Evolutionary conservation across 1,140 invertebrate genomes (phyloP).

Genomic region (Zaprionus inermis): DNA sequence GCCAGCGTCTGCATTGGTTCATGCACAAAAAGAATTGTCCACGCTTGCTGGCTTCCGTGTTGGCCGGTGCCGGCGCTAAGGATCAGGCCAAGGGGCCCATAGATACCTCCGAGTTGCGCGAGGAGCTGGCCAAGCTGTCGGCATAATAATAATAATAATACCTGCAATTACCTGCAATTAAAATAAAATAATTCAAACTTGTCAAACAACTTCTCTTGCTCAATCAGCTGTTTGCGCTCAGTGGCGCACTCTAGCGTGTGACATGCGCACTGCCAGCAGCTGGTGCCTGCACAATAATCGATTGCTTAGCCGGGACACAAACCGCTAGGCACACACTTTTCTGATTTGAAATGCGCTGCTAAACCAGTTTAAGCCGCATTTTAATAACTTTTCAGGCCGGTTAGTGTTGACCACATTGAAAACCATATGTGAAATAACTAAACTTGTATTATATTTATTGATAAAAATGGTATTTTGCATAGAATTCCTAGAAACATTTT

Average conservation of each 20-base stretch:
- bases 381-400: conserved; percentile 54
- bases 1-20: conserved; percentile 98
- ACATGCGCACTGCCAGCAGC: no score
- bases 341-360: no score
- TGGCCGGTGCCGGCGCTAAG: conserved; percentile 28
- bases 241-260: conserved; percentile 14
- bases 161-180: conserved; percentile 13
- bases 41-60: conserved; percentile 84
- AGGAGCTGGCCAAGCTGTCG: conserved; percentile 70
- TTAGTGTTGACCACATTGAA: not conserved
- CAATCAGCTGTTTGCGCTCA: not conserved
- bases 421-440: no score
- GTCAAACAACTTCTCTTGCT: not conserved
- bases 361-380: not conserved
- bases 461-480: no score
- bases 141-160: conserved; percentile 42
- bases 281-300: not conserved
- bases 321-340: not conserved
- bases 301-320: not conserved
- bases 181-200: conserved; percentile 25
- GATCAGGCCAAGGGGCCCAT: conserved; percentile 51
- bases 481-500: no score
- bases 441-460: no score
- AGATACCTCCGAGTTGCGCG: conserved; percentile 67
- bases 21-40: conserved; percentile 96